Conservation (phyloP, 2,113 vertebrate genomes). For the Cryptotis parvus region DNA sequence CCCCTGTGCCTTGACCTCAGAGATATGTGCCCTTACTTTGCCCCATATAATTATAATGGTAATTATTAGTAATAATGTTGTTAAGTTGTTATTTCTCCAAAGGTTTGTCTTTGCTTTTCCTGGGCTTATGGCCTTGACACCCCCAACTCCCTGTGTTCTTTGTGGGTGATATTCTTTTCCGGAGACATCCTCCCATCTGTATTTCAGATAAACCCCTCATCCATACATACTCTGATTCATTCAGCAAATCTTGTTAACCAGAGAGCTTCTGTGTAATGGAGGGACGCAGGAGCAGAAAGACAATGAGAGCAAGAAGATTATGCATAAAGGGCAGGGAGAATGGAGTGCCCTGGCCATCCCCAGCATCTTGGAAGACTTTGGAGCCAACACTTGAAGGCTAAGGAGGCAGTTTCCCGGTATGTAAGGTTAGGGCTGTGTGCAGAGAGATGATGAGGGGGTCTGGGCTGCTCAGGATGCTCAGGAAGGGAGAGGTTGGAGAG, state of each 20-base stretch:
- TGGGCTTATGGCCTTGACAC: background rate
- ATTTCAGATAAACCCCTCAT: background rate
- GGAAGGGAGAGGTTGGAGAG: fast-evolving
- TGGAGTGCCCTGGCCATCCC: background rate
- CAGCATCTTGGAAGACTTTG: background rate
- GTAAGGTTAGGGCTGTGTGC: background rate
- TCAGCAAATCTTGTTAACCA: background rate
- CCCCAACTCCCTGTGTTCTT: background rate
- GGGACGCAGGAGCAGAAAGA: background rate
- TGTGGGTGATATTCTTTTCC: background rate
- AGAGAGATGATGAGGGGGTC: background rate
- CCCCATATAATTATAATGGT: background rate
- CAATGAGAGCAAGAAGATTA: background rate
- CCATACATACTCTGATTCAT: background rate
- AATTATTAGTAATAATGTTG: background rate
- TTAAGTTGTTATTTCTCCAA: background rate
- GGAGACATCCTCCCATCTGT: background rate
- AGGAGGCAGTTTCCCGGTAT: background rate
- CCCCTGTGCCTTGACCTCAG: background rate
- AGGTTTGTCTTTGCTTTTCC: background rate
- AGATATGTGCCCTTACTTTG: background rate
- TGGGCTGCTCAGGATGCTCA: background rate
- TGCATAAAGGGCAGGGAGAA: background rate
- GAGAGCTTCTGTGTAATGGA: background rate
- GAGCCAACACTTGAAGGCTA: background rate